These are phyloP conservation scores for Bombus pascuorum DNA, from an alignment of 1,140 invertebrate genomes.

Conservation along the genomic window DNA sequence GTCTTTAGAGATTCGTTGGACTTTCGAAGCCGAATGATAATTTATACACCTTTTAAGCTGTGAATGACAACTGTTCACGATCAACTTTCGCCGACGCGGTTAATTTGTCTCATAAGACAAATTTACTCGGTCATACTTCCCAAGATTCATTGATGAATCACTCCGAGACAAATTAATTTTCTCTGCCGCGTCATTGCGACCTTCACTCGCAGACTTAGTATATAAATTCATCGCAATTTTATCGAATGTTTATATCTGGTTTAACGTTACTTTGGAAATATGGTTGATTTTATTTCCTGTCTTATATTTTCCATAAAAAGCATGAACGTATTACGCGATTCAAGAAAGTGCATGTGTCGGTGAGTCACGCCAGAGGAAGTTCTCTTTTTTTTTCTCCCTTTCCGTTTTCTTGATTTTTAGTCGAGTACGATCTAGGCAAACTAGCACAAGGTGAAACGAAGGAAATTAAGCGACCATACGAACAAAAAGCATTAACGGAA, in stretches of 20 bases:
- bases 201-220: neutral
- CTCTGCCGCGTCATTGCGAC: neutral
- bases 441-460: slow-evolving; percentile 76
- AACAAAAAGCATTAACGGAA: slow-evolving; percentile 13
- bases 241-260: neutral
- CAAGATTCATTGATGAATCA: neutral
- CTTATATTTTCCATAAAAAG: neutral
- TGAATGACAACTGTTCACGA: neutral
- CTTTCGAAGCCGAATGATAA: neutral
- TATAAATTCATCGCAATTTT: no score
- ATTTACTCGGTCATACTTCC: slow-evolving; percentile 8
- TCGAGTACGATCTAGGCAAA: slow-evolving; percentile 63
- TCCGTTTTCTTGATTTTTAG: slow-evolving; percentile 53
- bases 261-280: no score
- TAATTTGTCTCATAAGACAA: slow-evolving; percentile 1
- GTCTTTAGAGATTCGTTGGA: neutral
- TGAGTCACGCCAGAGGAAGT: slow-evolving; percentile 78
- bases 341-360: slow-evolving; percentile 54
- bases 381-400: slow-evolving; percentile 55
- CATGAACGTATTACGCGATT: slow-evolving; percentile 6
- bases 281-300: neutral
- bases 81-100: neutral
- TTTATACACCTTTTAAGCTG: neutral
- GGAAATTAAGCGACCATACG: slow-evolving; percentile 38
- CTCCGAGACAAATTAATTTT: slow-evolving; percentile 11